A percentile compares a stretch with the other conserved stretches of the same genome.
These are phyloP conservation scores for Drosophila parabipectinata DNA, from an alignment of 1,140 invertebrate species.

Conservation along the genomic window DNA sequence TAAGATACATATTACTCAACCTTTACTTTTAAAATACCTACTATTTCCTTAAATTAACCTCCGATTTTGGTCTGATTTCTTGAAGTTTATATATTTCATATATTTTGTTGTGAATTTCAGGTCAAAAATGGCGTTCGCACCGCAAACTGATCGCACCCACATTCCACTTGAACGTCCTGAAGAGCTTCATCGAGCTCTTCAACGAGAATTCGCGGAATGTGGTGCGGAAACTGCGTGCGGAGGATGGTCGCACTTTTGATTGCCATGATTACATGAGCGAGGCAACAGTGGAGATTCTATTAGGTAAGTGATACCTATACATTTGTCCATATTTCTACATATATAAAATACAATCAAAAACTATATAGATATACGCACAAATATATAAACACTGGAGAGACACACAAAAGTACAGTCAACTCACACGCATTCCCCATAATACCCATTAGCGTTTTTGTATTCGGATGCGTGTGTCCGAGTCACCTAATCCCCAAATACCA, in stretches of 20 bases:
- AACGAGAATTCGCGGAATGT: constrained; percentile 90
- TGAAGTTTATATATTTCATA: background rate
- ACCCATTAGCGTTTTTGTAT: background rate
- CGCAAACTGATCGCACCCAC: constrained; percentile 92
- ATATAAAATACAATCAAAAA: background rate
- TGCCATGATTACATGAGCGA: constrained; percentile 94
- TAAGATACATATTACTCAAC: too few species aligned
- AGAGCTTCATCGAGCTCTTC: constrained; percentile 92
- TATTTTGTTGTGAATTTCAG: constrained; percentile 75
- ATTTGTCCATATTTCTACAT: background rate
- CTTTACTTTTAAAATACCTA: too few species aligned
- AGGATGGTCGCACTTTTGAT: constrained; percentile 89
- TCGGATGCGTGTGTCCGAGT: constrained; percentile 26
- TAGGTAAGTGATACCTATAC: constrained; percentile 85
- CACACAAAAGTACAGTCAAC: constrained; percentile 70
- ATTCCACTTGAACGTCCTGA: constrained; percentile 92
- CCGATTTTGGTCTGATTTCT: too few species aligned
- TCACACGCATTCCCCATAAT: constrained; percentile 46
- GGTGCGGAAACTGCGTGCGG: constrained; percentile 88
- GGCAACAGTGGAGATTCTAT: constrained; percentile 91
- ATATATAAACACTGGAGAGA: background rate
- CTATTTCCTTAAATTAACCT: too few species aligned
- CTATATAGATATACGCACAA: background rate
- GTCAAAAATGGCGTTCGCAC: constrained; percentile 92
- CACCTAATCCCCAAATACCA: constrained; percentile 29